Conservation (phyloP, 2,888 invertebrate genomes). For the Allygus modestus region DNA sequence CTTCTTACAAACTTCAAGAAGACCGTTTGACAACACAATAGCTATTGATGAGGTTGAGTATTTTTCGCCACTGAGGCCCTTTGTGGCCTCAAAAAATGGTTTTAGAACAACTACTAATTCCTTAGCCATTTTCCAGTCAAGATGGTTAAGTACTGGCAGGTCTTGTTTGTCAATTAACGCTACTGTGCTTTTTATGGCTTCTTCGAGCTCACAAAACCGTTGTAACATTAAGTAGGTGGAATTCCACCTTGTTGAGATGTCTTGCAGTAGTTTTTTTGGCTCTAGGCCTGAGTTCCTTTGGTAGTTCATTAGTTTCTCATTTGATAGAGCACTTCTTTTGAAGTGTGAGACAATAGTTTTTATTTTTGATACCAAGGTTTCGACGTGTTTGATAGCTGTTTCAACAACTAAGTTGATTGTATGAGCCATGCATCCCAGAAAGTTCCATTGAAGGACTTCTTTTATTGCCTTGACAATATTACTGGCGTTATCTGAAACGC, state of each 20-base stretch:
- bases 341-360: background rate
- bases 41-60: background rate
- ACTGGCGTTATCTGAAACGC: background rate
- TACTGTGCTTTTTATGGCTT: background rate
- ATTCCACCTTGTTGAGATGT: background rate
- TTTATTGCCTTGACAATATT: background rate
- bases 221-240: slow-evolving; percentile 9
- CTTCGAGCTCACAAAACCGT: slow-evolving; percentile 12
- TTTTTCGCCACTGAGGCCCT: background rate
- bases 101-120: background rate
- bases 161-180: background rate
- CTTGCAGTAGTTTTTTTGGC: background rate
- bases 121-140: background rate
- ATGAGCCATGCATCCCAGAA: background rate
- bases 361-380: background rate
- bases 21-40: slow-evolving; percentile 5
- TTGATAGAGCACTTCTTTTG: background rate
- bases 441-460: background rate
- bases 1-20: background rate
- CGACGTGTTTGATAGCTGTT: background rate
- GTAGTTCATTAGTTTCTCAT: background rate
- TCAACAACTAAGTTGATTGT: background rate
- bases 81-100: background rate
- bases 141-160: background rate
- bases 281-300: background rate